Evolutionary conservation across 2,797 vertebrate genomes (phyloP).

Genomic region (Xerus rutilus): DNA sequence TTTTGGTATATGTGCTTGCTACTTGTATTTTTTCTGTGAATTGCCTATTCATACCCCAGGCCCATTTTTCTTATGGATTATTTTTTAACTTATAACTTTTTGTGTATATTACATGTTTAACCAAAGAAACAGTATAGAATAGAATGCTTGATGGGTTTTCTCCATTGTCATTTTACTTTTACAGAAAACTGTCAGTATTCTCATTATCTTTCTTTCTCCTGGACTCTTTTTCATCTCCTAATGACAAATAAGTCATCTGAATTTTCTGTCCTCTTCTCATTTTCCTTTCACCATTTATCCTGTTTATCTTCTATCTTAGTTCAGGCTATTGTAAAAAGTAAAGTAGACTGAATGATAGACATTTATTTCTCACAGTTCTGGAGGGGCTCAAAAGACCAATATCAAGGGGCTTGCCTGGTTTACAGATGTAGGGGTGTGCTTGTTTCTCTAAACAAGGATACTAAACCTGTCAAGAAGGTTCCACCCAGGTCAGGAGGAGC

Average conservation of each 20-base stretch:
- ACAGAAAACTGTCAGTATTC: background rate
- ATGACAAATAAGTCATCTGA: background rate
- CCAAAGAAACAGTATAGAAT: background rate
- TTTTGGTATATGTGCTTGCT: background rate
- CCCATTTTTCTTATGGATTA: slow-evolving; percentile 17
- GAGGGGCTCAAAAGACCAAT: background rate
- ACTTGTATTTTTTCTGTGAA: slow-evolving; percentile 41
- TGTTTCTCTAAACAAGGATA: background rate
- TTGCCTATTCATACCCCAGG: background rate
- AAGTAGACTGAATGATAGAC: background rate
- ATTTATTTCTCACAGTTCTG: background rate
- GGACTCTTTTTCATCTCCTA: background rate
- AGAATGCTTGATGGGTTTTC: background rate
- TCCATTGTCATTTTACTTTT: background rate
- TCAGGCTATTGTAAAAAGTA: background rate
- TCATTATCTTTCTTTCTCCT: background rate
- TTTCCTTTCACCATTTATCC: background rate
- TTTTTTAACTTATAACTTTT: background rate
- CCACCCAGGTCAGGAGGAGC: too few relatives aligned
- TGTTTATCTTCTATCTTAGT: background rate
- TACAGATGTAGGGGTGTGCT: background rate
- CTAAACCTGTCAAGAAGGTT: background rate
- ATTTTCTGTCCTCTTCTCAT: background rate
- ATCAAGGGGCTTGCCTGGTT: background rate
- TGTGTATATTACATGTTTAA: background rate